A percentile compares a stretch with the other conserved stretches of the same genome.
phyloP scores from a whole-genome alignment of 2,888 invertebrate species.

The Cordilura impudica region DNA sequence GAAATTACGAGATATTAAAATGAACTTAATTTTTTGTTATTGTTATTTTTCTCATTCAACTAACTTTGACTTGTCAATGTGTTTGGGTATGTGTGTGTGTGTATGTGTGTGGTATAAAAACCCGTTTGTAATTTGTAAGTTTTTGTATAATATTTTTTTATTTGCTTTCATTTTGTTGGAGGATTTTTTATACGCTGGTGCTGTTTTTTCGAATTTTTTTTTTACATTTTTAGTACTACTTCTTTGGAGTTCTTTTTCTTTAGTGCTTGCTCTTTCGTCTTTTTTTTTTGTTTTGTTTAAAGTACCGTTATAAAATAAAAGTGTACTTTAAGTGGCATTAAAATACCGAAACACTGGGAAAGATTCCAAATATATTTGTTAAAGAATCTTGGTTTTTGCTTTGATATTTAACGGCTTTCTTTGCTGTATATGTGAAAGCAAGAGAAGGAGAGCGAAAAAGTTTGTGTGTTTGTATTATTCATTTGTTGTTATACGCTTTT shows the following conservation, averaged over 20 bases:
- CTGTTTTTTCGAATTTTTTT: slow-evolving; percentile 8
- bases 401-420: background rate
- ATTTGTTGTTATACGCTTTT: slow-evolving; percentile 26
- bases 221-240: background rate
- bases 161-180: background rate
- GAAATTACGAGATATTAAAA: slow-evolving; percentile 42
- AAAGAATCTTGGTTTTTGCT: slow-evolving; percentile 8
- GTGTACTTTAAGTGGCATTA: slow-evolving; percentile 49
- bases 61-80: background rate
- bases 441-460: background rate
- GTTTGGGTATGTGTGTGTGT: background rate
- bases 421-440: background rate
- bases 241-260: background rate
- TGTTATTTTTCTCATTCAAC: background rate
- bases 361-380: slow-evolving; percentile 18
- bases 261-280: background rate
- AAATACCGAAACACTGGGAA: slow-evolving; percentile 44
- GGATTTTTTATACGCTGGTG: background rate
- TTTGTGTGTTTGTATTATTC: slow-evolving; percentile 4
- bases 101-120: background rate
- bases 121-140: background rate
- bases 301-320: slow-evolving; percentile 47
- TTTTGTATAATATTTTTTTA: background rate
- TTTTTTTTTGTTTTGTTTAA: slow-evolving; percentile 22
- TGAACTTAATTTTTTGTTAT: slow-evolving; percentile 36